Evolutionary conservation across 2,888 invertebrate genomes (phyloP).

Genomic region (Hypolimnas misippus): DNA sequence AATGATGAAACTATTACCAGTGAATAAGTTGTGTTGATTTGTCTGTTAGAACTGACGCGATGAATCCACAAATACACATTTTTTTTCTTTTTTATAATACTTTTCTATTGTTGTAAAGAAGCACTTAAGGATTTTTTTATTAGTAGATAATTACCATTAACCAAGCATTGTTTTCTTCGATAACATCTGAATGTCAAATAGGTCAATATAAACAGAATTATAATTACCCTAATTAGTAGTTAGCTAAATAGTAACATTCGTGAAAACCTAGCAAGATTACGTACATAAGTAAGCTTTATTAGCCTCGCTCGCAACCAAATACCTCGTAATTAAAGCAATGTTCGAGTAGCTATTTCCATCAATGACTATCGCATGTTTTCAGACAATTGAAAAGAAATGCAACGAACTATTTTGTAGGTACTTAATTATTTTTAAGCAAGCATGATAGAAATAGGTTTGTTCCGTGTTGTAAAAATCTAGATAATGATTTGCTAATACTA

Average conservation of each 20-base stretch:
- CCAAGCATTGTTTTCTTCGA: slow-evolving; percentile 17
- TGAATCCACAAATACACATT: too few species aligned
- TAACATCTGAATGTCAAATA: slow-evolving; percentile 35
- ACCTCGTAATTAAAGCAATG: slow-evolving; percentile 76
- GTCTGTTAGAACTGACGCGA: background rate
- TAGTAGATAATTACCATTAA: background rate
- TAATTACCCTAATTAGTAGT: slow-evolving; percentile 36
- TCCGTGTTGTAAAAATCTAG: background rate
- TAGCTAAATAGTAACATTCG: slow-evolving; percentile 31
- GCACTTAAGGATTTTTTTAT: too few species aligned
- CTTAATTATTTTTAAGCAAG: background rate
- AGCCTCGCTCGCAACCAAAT: slow-evolving; percentile 69
- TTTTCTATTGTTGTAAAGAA: too few species aligned
- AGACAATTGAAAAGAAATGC: slow-evolving; percentile 63
- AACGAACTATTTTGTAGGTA: slow-evolving; percentile 36
- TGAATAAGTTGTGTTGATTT: background rate
- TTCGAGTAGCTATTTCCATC: slow-evolving; percentile 73
- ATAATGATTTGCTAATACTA: background rate
- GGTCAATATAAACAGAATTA: slow-evolving; percentile 31
- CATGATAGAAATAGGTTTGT: background rate
- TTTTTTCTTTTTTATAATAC: too few species aligned
- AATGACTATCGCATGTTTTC: slow-evolving; percentile 70
- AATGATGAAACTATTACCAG: background rate
- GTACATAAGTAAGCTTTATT: slow-evolving; percentile 60
- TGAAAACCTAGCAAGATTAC: slow-evolving; percentile 32